Evolutionary conservation across 2,113 vertebrate genomes (phyloP).

Genomic region (Psittacula cyanocephala): DNA sequence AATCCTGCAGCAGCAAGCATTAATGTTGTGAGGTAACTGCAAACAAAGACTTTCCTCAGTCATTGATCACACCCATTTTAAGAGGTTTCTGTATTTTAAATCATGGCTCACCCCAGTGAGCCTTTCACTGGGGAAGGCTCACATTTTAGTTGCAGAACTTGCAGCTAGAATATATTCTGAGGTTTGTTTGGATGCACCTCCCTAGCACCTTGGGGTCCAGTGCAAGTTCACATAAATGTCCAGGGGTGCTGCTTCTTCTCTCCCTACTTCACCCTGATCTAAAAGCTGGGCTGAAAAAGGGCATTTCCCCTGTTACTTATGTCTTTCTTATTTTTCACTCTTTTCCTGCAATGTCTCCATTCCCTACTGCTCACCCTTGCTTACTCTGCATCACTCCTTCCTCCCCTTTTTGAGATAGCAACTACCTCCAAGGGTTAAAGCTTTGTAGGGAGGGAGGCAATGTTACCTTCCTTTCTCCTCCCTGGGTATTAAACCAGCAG

Average conservation of each 20-base stretch:
- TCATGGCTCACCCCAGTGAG: not conserved
- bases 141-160: not conserved
- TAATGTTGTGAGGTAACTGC: not conserved
- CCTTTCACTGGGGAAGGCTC: not conserved
- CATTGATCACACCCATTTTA: not conserved
- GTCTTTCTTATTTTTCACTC: accelerated
- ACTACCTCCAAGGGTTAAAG: not conserved
- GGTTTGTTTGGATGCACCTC: not conserved
- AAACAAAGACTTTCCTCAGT: not conserved
- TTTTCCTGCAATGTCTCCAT: not conserved
- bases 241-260: not conserved
- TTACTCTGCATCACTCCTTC: not conserved
- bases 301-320: not conserved
- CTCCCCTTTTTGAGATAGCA: not conserved
- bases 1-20: not conserved
- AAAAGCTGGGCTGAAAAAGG: not conserved
- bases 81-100: not conserved
- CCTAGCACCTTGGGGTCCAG: not conserved
- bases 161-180: not conserved
- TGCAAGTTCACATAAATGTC: not conserved
- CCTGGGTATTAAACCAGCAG: not conserved
- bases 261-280: not conserved
- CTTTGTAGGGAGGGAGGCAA: not conserved
- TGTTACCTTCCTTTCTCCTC: not conserved
- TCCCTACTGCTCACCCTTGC: not conserved